Conservation (phyloP, 2,888 invertebrate genomes). For the Mystacides longicornis region DNA sequence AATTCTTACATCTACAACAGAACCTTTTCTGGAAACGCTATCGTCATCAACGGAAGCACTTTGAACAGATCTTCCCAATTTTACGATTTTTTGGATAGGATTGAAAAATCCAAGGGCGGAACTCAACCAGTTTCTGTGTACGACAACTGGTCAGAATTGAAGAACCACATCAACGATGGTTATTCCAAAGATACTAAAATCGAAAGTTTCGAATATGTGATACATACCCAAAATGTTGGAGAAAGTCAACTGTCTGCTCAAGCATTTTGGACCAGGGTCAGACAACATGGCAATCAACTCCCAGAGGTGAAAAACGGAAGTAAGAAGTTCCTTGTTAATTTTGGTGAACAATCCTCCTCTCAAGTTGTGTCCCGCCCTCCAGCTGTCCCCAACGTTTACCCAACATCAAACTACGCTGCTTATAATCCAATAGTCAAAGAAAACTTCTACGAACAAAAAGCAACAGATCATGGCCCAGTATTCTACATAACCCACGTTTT, state of each 20-base stretch:
- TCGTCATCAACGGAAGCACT: neutral
- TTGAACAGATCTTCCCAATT: neutral
- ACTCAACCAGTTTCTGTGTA: neutral
- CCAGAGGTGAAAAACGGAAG: neutral
- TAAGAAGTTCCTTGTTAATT: neutral
- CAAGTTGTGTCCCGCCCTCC: neutral
- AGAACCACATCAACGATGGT: neutral
- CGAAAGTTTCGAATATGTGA: neutral
- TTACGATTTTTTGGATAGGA: neutral
- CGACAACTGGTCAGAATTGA: neutral
- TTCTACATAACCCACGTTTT: slow-evolving; percentile 3
- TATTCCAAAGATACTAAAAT: neutral
- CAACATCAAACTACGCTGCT: neutral
- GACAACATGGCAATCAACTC: neutral
- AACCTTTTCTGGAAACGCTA: neutral
- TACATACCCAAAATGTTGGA: neutral
- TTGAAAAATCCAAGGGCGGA: neutral
- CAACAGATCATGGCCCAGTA: neutral
- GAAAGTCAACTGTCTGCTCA: neutral
- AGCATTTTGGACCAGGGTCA: neutral
- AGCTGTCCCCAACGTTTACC: neutral
- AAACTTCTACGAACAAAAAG: neutral
- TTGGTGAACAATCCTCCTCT: too few species aligned
- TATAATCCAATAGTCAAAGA: neutral
- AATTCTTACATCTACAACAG: neutral